Base-by-base conservation (phyloP, 1,140 invertebrate genomes). In the Drosophila aff. region DNA sequence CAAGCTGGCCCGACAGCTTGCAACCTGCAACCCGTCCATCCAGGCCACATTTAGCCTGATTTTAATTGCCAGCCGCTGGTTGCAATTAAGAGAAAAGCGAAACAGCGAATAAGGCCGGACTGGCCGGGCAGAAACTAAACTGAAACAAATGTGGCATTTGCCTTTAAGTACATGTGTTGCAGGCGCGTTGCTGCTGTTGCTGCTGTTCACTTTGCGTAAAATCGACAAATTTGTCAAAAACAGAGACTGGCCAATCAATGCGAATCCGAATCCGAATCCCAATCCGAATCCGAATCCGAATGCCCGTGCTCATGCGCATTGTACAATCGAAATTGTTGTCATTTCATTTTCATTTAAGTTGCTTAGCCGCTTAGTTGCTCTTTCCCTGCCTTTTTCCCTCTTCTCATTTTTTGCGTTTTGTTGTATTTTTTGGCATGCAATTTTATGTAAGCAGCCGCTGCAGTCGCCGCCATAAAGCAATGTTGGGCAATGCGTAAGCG, bases 161-260 rank as follows among this genome's bases (percentile, higher is more conserved):
- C 65, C 81, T 80, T 79, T 76, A 76, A 80, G 81, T 79, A 82
- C 75, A 72, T 49, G 61, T 64, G 57, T 78, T 61, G 65, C 65
- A n/a, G 38, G 11, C n/a, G 52, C 62, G 18, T 41, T n/a, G n/a
- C n/a, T n/a, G 28, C 23, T 40, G 58, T 61, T 18, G 44, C 8
- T 49, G 47, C 3, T 69, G 16, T n/a, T 31, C 41, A 79, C 67
- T 72, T 71, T 79, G 76, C 76, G 79, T 69, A 63, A 79, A 76
- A 72, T 82, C 43, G 66, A 82, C 79, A 86, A 87, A 86, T 86
- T 89, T 80, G 83, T 86, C 84, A 82, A 79, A 59, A 46, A n/a
- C 43, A 55, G 46, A 59, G 43, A 44, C 49, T 49, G 33, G 53
- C 64, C 83, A 87, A 76, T 76, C 83, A 84, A 76, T 81, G 72